phyloP scores from a whole-genome alignment of 2,113 vertebrate genomes.

The Phaethornis superciliosus region DNA sequence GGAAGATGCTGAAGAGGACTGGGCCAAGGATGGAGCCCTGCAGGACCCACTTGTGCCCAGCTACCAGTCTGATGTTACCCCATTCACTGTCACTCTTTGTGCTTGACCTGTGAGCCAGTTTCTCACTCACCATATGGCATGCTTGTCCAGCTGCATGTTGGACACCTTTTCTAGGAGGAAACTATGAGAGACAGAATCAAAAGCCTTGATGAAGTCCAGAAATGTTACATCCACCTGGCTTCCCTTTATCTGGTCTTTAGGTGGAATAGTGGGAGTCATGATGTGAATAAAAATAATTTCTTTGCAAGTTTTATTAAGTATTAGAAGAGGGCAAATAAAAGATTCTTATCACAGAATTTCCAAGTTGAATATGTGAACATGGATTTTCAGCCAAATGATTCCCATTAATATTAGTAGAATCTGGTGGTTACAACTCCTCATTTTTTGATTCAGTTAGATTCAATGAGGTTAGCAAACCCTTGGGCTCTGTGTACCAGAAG shows the following conservation, averaged over 20 bases:
- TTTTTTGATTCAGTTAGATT: not conserved
- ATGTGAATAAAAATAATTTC: not conserved
- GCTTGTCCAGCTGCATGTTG: too few relatives aligned
- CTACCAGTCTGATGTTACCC: too few relatives aligned
- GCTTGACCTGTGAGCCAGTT: too few relatives aligned
- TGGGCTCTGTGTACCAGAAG: not conserved
- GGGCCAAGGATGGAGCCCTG: too few relatives aligned
- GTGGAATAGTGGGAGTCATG: not conserved
- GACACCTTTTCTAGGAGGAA: too few relatives aligned
- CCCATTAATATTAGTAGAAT: not conserved
- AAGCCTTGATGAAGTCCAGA: too few relatives aligned
- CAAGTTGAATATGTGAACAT: not conserved
- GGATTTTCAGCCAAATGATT: not conserved
- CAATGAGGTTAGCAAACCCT: not conserved
- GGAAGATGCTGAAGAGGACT: too few relatives aligned
- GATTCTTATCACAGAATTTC: not conserved
- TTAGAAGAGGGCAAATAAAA: not conserved
- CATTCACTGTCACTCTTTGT: too few relatives aligned
- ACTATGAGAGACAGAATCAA: too few relatives aligned
- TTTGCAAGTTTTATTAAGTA: not conserved
- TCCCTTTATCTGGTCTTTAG: not conserved
- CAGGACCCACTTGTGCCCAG: too few relatives aligned
- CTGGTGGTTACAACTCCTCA: not conserved
- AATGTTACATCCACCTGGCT: too few relatives aligned
- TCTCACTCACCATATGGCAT: too few relatives aligned